These are phyloP conservation scores for Loxodonta africana DNA, from an alignment of 2,113 vertebrate genomes.

Conservation along the genomic window DNA sequence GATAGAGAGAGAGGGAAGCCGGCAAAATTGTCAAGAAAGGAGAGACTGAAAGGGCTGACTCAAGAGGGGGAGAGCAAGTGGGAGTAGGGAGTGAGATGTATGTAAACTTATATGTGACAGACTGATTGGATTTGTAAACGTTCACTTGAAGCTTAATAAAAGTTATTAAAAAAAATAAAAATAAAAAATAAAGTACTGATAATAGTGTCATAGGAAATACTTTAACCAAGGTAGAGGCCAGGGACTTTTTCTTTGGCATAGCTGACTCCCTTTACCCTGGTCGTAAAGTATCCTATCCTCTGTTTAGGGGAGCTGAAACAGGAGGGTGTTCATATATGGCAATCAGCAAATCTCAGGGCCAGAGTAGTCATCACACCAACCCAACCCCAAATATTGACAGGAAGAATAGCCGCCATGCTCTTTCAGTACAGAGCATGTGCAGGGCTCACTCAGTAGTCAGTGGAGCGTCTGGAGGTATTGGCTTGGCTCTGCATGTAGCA, in stretches of 20 bases:
- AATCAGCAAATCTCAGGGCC: background rate
- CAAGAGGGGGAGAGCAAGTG: too few relatives aligned
- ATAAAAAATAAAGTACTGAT: background rate
- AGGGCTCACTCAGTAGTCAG: background rate
- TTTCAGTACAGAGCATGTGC: background rate
- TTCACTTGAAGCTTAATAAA: too few relatives aligned
- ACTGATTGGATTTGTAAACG: too few relatives aligned
- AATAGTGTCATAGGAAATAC: background rate
- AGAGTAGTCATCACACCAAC: background rate
- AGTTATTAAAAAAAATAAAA: background rate
- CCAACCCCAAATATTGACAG: background rate
- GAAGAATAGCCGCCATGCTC: background rate
- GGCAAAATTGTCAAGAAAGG: too few relatives aligned
- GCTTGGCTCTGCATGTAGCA: background rate
- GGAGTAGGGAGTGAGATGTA: too few relatives aligned
- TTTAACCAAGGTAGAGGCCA: background rate
- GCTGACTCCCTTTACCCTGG: background rate
- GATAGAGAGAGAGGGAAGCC: too few relatives aligned
- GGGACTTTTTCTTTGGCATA: background rate
- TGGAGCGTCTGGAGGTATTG: background rate
- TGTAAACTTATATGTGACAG: too few relatives aligned
- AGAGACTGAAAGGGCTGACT: too few relatives aligned
- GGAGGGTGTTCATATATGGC: background rate
- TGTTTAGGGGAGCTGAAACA: background rate
- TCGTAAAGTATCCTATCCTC: background rate